Base-by-base conservation (phyloP, 2,113 vertebrate species). In the Psophia crepitans region DNA sequence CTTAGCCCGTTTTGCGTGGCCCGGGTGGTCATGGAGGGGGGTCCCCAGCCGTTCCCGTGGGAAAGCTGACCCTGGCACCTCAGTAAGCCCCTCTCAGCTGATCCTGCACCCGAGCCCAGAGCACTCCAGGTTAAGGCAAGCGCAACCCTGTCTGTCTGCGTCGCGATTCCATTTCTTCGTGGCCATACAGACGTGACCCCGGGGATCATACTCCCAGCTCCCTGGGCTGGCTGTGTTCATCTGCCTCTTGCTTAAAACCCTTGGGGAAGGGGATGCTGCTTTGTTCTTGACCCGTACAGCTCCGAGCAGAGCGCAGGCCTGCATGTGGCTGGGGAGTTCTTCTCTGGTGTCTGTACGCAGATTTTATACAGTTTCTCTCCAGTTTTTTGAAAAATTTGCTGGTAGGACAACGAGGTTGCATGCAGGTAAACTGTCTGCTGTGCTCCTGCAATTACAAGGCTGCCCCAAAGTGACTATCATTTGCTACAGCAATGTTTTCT, bases 1-100 rank as follows among this genome's bases (percentile, higher is more conserved):
- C 43, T 19, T 5, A 1, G 5, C 20, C 21, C 2, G 0, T 33
- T 58, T 32, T 5, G 12, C 46, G 1, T 6, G 4, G 12, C 12
- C 8, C 3, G 0, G 24, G 12, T 21, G 12, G n/a, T n/a, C 68
- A 18, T 0, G 28, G 46, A 22, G 44, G 0, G 1, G n/a, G n/a
- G n/a, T n/a, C n/a, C n/a, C n/a, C n/a, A n/a, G n/a, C n/a, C 0
- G 23, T 24, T 71, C 82, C 57, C 7, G 5, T 17, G 39, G 49
- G 14, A 63, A 10, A 61, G 39, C 35, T 16, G 64, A 12, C 37
- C 23, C 27, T 2, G 1, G 58, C 43, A 39, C 44, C 17, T 35
- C 12, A 3, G 0, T 17, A 28, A 61, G 26, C 49, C 15, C 12
- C 11, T 27, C 53, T 11, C 35, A 12, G 19, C 44, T n/a, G 41